Evolutionary conservation across 2,888 invertebrate species (phyloP).

Genomic region (Sceliomorpha sp.): DNA sequence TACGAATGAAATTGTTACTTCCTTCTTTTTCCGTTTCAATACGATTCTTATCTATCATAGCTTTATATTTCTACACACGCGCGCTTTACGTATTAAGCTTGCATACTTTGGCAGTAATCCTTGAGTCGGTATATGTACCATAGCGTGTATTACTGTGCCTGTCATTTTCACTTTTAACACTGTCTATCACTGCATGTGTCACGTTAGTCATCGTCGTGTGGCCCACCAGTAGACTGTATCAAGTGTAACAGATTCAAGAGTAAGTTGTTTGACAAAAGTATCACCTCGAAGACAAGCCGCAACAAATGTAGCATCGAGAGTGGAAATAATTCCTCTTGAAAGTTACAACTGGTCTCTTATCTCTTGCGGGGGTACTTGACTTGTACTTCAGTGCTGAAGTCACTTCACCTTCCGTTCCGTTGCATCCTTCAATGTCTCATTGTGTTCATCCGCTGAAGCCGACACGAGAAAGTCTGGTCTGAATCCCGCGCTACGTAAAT

Average conservation of each 20-base stretch:
- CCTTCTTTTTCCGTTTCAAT: too few relatives aligned
- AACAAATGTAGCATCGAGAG: slow-evolving; percentile 36
- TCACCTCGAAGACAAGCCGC: slow-evolving; percentile 28
- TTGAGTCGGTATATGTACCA: too few relatives aligned
- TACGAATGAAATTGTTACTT: too few relatives aligned
- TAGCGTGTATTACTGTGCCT: too few relatives aligned
- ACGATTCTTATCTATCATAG: too few relatives aligned
- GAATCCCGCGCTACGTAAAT: slow-evolving; percentile 26
- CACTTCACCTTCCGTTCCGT: slow-evolving; percentile 45
- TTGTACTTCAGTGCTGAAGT: slow-evolving; percentile 37
- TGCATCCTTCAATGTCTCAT: slow-evolving; percentile 51
- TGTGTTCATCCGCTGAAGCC: slow-evolving; percentile 35
- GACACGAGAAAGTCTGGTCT: slow-evolving; percentile 37
- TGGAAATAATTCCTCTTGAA: slow-evolving; percentile 47
- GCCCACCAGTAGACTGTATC: slow-evolving; percentile 7
- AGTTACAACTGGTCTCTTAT: slow-evolving; percentile 49
- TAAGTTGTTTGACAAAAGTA: slow-evolving; percentile 20
- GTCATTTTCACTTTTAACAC: neutral
- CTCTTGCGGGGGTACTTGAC: slow-evolving; percentile 21
- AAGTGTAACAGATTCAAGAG: slow-evolving; percentile 34
- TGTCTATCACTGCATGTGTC: slow-evolving; percentile 21
- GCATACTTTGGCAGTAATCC: too few relatives aligned
- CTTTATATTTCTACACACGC: too few relatives aligned
- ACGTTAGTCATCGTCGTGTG: slow-evolving; percentile 15
- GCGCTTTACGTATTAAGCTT: too few relatives aligned